Conservation (phyloP, 2,113 vertebrate genomes). For the Tinamus guttatus region DNA sequence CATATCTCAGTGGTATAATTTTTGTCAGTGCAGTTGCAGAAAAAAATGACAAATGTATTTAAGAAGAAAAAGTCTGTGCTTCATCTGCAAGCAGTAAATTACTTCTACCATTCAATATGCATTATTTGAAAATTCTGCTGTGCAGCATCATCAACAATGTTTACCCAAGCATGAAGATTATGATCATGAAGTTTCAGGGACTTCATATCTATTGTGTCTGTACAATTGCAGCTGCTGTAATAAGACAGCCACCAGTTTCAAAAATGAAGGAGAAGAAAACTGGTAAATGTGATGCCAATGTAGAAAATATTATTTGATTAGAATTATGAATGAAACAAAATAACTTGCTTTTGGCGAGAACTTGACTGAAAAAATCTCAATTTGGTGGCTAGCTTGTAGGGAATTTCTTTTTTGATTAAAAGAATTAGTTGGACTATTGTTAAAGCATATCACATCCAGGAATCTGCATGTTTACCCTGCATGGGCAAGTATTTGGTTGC, state of each 20-base stretch:
- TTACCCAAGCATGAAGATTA: constrained; percentile 32
- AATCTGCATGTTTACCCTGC: neutral
- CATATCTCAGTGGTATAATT: neutral
- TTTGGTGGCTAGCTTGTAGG: neutral
- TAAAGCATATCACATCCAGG: neutral
- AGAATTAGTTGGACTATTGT: neutral
- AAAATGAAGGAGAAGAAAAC: neutral
- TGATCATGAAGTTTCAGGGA: neutral
- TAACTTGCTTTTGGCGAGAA: neutral
- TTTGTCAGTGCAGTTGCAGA: neutral
- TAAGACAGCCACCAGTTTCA: neutral
- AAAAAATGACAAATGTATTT: neutral
- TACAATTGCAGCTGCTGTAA: neutral
- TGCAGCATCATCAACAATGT: constrained; percentile 14
- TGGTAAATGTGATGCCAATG: neutral
- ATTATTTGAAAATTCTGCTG: constrained; percentile 11
- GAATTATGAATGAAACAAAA: neutral
- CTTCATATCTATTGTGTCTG: neutral
- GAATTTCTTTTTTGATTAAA: neutral
- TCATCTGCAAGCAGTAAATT: neutral
- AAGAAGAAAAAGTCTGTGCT: neutral
- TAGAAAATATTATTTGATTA: neutral
- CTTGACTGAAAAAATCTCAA: neutral
- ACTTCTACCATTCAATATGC: neutral
- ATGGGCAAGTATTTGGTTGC: neutral